Percentiles rank a stretch among this genome's conserved stretches.
These are phyloP conservation scores for Pyrrhosoma nymphula DNA, from an alignment of 2,888 invertebrate genomes.

Conservation along the genomic window DNA sequence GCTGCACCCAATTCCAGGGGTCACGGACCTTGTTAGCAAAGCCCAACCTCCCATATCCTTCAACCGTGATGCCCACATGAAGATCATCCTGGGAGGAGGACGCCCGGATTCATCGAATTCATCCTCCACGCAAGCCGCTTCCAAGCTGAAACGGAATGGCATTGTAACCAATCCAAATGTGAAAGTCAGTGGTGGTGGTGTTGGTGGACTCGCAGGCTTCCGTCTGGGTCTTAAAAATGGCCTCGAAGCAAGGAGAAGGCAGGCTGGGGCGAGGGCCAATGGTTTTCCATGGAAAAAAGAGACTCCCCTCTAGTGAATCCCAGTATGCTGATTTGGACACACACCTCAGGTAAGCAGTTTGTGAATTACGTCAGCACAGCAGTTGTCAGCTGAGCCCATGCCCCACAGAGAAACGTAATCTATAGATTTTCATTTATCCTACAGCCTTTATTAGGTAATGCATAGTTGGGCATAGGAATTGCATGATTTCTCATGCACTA, in stretches of 20 bases:
- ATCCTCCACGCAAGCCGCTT: constrained; percentile 71
- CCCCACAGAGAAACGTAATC: too few relatives aligned
- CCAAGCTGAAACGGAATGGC: constrained; percentile 88
- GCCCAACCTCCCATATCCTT: constrained; percentile 77
- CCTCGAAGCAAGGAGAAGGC: constrained; percentile 76
- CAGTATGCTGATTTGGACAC: constrained; percentile 46
- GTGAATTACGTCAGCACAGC: too few relatives aligned
- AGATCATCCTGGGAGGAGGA: constrained; percentile 88
- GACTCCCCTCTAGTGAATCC: constrained; percentile 81
- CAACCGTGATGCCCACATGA: constrained; percentile 94
- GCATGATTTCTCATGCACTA: too few relatives aligned
- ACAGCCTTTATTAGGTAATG: too few relatives aligned
- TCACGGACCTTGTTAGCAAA: constrained; percentile 59
- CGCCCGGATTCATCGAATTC: constrained; percentile 72
- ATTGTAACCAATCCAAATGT: constrained; percentile 93
- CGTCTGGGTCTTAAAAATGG: constrained; percentile 82
- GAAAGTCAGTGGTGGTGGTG: constrained; percentile 81
- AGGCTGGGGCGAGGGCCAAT: constrained; percentile 78
- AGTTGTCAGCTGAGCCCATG: too few relatives aligned
- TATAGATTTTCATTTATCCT: too few relatives aligned
- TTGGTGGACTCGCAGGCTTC: constrained; percentile 85
- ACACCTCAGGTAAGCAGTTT: constrained; percentile 51
- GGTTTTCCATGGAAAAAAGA: constrained; percentile 93
- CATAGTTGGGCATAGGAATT: too few relatives aligned
- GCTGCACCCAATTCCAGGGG: constrained; percentile 80